Evolutionary conservation across 2,113 vertebrate species (phyloP).

Genomic region (Solea solea): DNA sequence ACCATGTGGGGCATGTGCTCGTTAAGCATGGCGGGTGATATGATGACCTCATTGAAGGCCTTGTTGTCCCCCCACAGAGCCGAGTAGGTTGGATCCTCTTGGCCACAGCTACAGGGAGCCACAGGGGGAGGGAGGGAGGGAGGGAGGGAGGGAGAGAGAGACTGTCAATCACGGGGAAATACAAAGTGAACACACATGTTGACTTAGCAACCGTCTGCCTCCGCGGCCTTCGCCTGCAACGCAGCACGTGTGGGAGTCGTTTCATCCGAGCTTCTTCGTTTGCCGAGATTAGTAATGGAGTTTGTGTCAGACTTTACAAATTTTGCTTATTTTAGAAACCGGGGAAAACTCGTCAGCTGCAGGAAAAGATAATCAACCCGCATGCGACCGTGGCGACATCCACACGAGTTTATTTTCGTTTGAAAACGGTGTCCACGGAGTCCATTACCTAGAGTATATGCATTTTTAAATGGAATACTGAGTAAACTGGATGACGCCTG

Average conservation of each 20-base stretch:
- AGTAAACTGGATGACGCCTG: no score
- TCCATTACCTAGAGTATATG: no score
- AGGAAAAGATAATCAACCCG: neutral
- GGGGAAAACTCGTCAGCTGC: neutral
- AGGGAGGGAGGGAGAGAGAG: conserved; percentile 5
- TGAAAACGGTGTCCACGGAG: no score
- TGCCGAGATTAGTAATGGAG: neutral
- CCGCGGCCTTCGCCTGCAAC: neutral
- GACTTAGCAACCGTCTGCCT: conserved; percentile 4
- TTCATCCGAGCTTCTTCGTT: neutral
- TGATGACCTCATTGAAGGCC: conserved; percentile 97
- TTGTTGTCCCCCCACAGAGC: conserved; percentile 99
- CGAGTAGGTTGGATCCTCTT: conserved; percentile 97
- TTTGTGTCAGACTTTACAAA: neutral
- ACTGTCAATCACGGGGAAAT: conserved; percentile 9
- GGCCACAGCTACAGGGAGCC: conserved; percentile 86
- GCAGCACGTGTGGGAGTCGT: neutral
- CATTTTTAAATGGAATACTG: no score
- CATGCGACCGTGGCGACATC: neutral
- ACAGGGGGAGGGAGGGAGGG: conserved; percentile 6
- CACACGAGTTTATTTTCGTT: no score
- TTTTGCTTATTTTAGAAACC: neutral
- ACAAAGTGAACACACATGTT: conserved; percentile 8
- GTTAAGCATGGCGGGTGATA: conserved; percentile 97
- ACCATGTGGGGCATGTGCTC: conserved; percentile 98